Evolutionary conservation across 2,113 vertebrate genomes (phyloP).

Genomic region (Dicrurus megarhynchus): DNA sequence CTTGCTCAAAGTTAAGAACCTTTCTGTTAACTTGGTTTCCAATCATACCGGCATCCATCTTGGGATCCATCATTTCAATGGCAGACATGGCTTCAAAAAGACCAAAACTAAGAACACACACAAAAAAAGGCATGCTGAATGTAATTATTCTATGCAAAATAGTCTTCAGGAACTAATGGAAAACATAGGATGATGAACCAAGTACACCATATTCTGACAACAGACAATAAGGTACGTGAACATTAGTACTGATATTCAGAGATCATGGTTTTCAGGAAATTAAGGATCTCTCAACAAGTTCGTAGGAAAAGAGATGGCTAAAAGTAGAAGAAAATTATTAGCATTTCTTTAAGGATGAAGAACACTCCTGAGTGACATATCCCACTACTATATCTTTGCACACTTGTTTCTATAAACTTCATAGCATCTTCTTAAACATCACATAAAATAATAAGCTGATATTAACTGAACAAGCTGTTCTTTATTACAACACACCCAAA

Average conservation of each 20-base stretch:
- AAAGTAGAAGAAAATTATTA: neutral
- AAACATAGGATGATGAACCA: neutral
- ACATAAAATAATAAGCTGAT: neutral
- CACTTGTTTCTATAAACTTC: neutral
- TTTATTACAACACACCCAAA: neutral
- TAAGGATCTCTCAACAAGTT: neutral
- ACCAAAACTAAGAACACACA: constrained; percentile 82
- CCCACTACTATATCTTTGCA: neutral
- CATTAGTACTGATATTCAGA: neutral
- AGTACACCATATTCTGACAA: neutral
- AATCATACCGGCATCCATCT: constrained; percentile 99
- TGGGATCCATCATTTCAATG: constrained; percentile 99
- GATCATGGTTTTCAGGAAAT: neutral
- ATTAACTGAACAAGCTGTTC: neutral
- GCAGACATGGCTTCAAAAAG: constrained; percentile 99
- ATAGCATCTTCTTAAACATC: neutral
- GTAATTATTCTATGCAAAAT: neutral
- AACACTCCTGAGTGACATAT: neutral
- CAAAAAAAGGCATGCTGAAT: neutral
- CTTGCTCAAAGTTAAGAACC: constrained; percentile 97
- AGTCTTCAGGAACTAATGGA: neutral
- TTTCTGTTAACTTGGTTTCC: constrained; percentile 98
- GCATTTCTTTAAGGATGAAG: neutral
- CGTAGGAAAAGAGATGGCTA: rapidly evolving
- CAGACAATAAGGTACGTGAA: neutral